Evolutionary conservation across 2,113 vertebrate species (phyloP), one percentile per base, ranked within the genome.

Genomic region (Aptenodytes patagonicus): DNA sequence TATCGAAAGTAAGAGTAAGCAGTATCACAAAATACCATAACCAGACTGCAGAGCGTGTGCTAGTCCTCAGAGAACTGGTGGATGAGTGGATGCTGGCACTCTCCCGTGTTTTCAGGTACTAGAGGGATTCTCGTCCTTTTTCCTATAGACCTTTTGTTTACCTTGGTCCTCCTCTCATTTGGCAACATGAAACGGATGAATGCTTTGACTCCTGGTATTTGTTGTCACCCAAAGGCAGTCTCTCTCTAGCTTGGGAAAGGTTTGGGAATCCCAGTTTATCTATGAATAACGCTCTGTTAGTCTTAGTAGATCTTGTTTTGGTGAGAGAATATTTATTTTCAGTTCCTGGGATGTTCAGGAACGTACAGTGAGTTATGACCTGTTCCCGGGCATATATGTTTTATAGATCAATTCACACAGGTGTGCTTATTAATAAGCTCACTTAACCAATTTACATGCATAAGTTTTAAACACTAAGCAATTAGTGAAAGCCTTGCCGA

Each of bases 381-480:
- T 88, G 73, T 86, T 96, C 68, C 85, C 5, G 13, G 86, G 57
- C 47, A 60, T 87, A 17, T 86, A 21, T 72, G 51, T 61, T 94
- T 87, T 91, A 81, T 85, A 93, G 77, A 72, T 91, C 66, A 79
- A 2, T 94, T 97, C 92, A 95, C 88, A 92, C 95, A 97, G 95
- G 95, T 97, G 94, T 95, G 77, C 92, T 82, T 92, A 92, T 52
- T 97, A 96, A 94, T 91, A 96, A 95, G 83, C 70, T 83, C 73
- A 83, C 87, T 95, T 93, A 83, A 89, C 90, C 91, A 89, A 94
- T 97, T 97, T 94, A 83, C 92, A 93, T 97, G 96, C 95, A 3
- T 78, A 80, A 75, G 87, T 96, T 96, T 96, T 85, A 96, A 92
- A 77, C 54, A 49, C 73, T 36, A 36, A 82, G 91, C 92, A 97